Base-by-base conservation (phyloP, 1,140 invertebrate genomes). In the Rhopalosiphum maidis region DNA sequence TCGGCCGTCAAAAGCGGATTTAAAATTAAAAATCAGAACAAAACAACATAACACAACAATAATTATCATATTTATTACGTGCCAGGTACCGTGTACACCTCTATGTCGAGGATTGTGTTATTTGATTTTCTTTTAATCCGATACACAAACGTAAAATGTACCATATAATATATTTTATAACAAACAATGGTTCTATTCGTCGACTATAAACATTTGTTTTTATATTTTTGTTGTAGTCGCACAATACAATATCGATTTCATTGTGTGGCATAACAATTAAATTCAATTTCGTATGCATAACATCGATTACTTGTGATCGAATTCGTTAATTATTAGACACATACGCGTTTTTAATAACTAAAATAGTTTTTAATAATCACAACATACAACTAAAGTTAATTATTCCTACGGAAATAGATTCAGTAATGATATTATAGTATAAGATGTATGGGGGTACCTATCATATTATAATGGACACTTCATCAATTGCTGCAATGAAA, bases 91-190 rank as follows among this genome's bases (percentile, higher is more conserved):
- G 48, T 51, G 48, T 8, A 25, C 9, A 60, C 55, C 25, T 68
- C 4, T 21, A n/a, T n/a, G 30, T 21, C n/a, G 30, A n/a, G 60
- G 30, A 6, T 77, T 77, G 30, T 77, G 60, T 77, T 77, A 6
- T 77, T 77, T 77, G 60, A 77, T 77, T 77, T 77, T 77, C 60
- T 77, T 77, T 77, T 77, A 77, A 77, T 77, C 30, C 60, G 60
- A 18, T 2, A 77, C 60, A 77, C 15, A 18, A 77, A 77, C 21
- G 60, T 77, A n/a, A 77, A n/a, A n/a, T n/a, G 11, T 35, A 77
- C 60, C 60, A 7, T 35, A 35, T 77, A 77, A n/a, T n/a, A 77
- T 77, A 77, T 77, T 77, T 77, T 11, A 68, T 77, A n/a, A 83
- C 22, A 7, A 22, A 35, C 77, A 87, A 48, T 87, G 25, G 25